phyloP scores from a whole-genome alignment of 2,888 invertebrate genomes.

The Argynnis bischoffii region DNA sequence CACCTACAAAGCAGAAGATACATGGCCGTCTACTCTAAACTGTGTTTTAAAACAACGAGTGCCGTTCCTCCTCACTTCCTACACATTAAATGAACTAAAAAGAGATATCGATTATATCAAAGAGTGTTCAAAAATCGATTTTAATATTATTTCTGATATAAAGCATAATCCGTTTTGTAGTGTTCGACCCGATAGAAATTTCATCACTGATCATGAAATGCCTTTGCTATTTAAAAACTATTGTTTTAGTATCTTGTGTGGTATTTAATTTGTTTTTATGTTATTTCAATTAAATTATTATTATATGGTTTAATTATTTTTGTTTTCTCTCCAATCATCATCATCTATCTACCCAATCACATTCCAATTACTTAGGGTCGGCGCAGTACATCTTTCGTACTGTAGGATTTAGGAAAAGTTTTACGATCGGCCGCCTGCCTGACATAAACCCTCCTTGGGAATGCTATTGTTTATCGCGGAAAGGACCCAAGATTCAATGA shows the following conservation, averaged over 20 bases:
- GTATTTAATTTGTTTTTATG: constrained; percentile 39
- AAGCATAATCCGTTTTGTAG: constrained; percentile 85
- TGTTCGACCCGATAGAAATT: constrained; percentile 87
- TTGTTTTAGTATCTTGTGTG: constrained; percentile 81
- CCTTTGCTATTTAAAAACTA: constrained; percentile 89
- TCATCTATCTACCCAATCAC: too few species aligned
- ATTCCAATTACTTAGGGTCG: too few species aligned
- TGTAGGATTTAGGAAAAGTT: too few species aligned
- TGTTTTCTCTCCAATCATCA: background rate
- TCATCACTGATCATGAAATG: constrained; percentile 86
- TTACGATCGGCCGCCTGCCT: too few species aligned
- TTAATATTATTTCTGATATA: constrained; percentile 79
- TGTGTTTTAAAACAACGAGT: constrained; percentile 79
- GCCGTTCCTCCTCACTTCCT: constrained; percentile 85
- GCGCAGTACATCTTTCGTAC: too few species aligned
- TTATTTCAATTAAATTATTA: constrained; percentile 16
- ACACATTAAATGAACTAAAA: constrained; percentile 85
- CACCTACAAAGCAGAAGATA: constrained; percentile 83
- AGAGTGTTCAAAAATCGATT: constrained; percentile 67
- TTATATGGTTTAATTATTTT: background rate
- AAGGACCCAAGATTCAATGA: too few species aligned
- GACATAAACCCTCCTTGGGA: too few species aligned
- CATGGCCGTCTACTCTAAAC: constrained; percentile 85
- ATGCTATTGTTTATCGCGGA: too few species aligned
- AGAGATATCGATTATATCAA: constrained; percentile 83